Evolutionary conservation across 2,113 vertebrate genomes (phyloP), one percentile per base, ranked within the genome.

Genomic region (Apodemus speciosus): DNA sequence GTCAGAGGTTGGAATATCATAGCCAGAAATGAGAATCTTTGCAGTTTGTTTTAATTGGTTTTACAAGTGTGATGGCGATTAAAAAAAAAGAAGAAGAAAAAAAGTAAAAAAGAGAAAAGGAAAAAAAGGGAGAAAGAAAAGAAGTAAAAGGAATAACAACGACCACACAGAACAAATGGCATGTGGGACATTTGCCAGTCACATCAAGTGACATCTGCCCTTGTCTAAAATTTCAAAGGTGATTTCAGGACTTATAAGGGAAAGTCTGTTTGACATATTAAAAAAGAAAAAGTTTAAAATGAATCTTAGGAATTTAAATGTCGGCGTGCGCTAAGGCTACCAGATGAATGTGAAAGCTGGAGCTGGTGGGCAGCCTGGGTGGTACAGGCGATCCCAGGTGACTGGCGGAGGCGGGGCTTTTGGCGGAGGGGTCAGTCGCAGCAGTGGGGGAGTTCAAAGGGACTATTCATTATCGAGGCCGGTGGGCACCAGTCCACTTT

Each of bases 1-100:
- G 97, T 97, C 96, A 97, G 96, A 97, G 97, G 96, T 97, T 94
- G 93, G 56, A 96, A n/a, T 93, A 94, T 32, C 88, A 73, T 73
- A 90, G 95, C 95, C 95, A 96, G 95, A 53, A 97, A 93, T 62
- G 68, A 89, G 84, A 94, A 88, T 95, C 93, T 97, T 96, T 92
- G 91, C 88, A 96, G 95, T 97, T 97, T 97, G 81, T 96, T 97
- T 97, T 97, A 97, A 97, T 97, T 97, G 95, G 93, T 69, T 94
- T 96, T 94, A 69, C 9, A 88, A 88, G 92, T 90, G 85, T 43
- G 95, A 75, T 93, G 95, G 88, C 60, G 38, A 86, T 94, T 96
- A 95, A 4, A 64, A 71, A 92, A 53, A 81, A 6, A 6, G 8
- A 68, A n/a, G n/a, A n/a, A n/a, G n/a, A n/a, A n/a, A n/a, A n/a